Evolutionary conservation across 2,888 invertebrate genomes (phyloP), one percentile per base, ranked within the genome.

Genomic region (Leptinotarsa juncta): DNA sequence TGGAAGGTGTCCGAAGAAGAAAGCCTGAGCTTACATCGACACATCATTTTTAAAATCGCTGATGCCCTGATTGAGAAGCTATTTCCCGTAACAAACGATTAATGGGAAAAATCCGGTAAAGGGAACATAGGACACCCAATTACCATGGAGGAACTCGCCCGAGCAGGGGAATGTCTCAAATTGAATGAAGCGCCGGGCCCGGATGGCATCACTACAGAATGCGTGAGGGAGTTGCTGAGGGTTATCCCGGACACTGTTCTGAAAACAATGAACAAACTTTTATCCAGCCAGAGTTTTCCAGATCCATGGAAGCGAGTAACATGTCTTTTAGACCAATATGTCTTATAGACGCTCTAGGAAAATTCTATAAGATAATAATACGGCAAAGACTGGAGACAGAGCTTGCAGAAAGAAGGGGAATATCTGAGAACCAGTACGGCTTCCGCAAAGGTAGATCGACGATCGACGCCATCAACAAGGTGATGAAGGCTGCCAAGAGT

Each of bases 161-260:
- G 3, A n/a, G 65, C 65, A 20, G 65, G 14, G 3, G 65, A 26
- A 16, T 57, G 49, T 55, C 62, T 55, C 3, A 71, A 72, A 55
- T 51, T 76, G 20, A 73, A 26, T 14, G 42, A 65, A 26, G 20
- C 65, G 10, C 65, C 65, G 7, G 65, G 65, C 15, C 42, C 65
- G 16, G 65, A 65, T 55, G 53, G 53, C 26, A 67, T 67, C 14
- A 55, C 57, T 14, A 1, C 42, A 32, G 68, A 68, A 68, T 53
- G 32, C 16, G 55, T 57, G 18, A 55, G 32, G 55, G 32, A 68
- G 32, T 26, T 32, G 7, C 14, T 16, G 4, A 16, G 16, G 4
- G 15, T 50, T 16, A 16, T 16, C 50, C 50, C 50, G 14, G 15
- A 16, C 16, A 16, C 50, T 16, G 50, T 50, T 14, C 50, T 57